Evolutionary conservation across 2,888 invertebrate species (phyloP), one percentile per base, ranked within the genome.

Genomic region (Hecatera dysodea): DNA sequence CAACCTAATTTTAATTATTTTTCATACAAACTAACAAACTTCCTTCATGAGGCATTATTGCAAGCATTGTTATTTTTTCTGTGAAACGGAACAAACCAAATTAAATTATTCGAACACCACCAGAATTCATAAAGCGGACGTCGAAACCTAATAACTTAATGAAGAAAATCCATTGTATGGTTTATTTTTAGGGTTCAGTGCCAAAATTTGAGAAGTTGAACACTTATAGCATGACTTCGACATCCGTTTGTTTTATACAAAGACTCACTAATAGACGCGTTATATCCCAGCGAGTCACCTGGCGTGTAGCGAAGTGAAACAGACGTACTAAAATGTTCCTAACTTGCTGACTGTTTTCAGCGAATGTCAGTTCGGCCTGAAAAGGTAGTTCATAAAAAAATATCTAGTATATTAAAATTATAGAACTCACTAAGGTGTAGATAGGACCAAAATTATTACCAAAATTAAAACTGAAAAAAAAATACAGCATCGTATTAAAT

Each of bases 61-160:
- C 27, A 33, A 55, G 8, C 36, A 39, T 42, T 46, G 36, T 61
- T 62, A 62, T 52, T 67, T 11, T 62, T 61, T 46, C 33, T 36
- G 3, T 33, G 46, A 66, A 50, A 53, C 36, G 8, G 11, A 33
- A 57, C 27, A 42, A 55, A 44, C 29, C 17, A 36, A 80, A 70
- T 76, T 59, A 56, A 76, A 76, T 71, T 36, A 68, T 44, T 57
- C 50, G 15, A 61, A 63, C 17, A 56, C 67, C 8, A 24, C 50
- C 52, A 68, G 48, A 81, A 76, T 72, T 44, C 17, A 61, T 60
- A 48, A 22, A 27, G 53, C 17, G 27, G 27, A 59, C 50, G 55
- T 50, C 19, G 52, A 56, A 81, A 68, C 24, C 48, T 48, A 60
- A 68, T 67, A 65, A 67, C 9, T 65, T 64, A 73, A 70, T 52